Percentiles rank a stretch among this genome's conserved stretches.
These are phyloP conservation scores for Hyperoodon ampullatus DNA, from an alignment of 2,113 vertebrate species.

Conservation along the genomic window DNA sequence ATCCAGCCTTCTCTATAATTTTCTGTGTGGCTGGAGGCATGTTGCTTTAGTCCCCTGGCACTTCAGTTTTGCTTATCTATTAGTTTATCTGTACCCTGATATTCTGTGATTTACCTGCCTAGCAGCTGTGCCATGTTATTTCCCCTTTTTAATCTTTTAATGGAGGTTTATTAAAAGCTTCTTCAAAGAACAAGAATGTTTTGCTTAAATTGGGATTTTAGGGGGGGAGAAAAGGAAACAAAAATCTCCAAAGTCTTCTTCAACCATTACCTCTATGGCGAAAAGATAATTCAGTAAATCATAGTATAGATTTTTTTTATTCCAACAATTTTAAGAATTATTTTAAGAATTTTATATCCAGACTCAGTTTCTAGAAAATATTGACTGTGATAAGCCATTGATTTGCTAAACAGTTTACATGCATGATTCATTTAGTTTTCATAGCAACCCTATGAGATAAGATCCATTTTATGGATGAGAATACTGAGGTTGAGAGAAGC, in stretches of 20 bases:
- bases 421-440: background rate
- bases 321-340: background rate
- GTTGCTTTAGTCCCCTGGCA: background rate
- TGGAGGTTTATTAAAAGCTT: background rate
- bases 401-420: background rate
- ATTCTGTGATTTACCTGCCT: background rate
- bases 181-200: background rate
- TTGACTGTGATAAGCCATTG: background rate
- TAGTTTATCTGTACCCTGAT: background rate
- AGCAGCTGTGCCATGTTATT: background rate
- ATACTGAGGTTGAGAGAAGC: background rate
- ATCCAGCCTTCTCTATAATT: background rate
- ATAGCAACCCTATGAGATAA: background rate
- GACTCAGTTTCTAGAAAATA: slow-evolving; percentile 16
- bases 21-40: background rate
- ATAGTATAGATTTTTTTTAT: background rate
- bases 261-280: background rate
- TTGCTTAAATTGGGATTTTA: background rate
- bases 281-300: background rate
- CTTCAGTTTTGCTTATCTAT: background rate
- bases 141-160: background rate
- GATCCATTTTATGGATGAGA: background rate
- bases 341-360: background rate
- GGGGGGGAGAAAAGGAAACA: background rate
- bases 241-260: background rate